A percentile compares a stretch with the other conserved stretches of the same genome.
phyloP scores from a whole-genome alignment of 2,113 vertebrate genomes.

The Bos indicus region DNA sequence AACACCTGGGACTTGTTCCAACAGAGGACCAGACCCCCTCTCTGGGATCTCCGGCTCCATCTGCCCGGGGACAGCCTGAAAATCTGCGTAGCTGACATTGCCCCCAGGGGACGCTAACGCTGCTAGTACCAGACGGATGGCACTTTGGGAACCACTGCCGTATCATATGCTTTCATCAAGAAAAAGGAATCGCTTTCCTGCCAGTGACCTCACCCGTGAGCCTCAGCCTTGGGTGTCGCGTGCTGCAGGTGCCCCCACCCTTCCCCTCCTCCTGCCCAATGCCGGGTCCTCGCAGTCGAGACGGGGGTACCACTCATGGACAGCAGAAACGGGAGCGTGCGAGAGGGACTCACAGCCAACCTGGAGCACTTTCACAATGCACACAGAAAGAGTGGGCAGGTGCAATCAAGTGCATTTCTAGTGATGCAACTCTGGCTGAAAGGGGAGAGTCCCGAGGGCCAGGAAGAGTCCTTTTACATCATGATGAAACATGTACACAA shows the following conservation, averaged over 20 bases:
- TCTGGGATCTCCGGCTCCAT: rapidly evolving
- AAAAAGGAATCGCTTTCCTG: background rate
- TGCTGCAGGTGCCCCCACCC: rapidly evolving
- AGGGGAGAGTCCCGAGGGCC: background rate
- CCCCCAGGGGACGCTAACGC: rapidly evolving
- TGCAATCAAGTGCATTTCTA: rapidly evolving
- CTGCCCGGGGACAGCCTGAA: no score
- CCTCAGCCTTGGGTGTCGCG: rapidly evolving
- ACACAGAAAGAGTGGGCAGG: background rate
- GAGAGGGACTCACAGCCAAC: background rate
- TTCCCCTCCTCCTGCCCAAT: background rate
- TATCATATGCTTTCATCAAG: no score
- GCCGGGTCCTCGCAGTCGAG: rapidly evolving
- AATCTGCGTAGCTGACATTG: background rate
- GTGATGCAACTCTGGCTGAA: background rate
- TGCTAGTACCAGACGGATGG: rapidly evolving
- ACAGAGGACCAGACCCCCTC: background rate
- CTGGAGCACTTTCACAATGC: rapidly evolving
- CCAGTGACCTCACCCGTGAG: background rate
- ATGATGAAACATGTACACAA: background rate
- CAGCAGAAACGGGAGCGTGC: rapidly evolving
- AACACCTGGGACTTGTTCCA: background rate
- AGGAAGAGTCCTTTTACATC: background rate
- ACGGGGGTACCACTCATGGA: rapidly evolving
- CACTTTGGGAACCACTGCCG: background rate